A percentile compares a stretch with the other conserved stretches of the same genome.
These are phyloP conservation scores for Brachionus calyciflorus DNA, from an alignment of 1,140 invertebrate genomes.

Conservation along the genomic window DNA sequence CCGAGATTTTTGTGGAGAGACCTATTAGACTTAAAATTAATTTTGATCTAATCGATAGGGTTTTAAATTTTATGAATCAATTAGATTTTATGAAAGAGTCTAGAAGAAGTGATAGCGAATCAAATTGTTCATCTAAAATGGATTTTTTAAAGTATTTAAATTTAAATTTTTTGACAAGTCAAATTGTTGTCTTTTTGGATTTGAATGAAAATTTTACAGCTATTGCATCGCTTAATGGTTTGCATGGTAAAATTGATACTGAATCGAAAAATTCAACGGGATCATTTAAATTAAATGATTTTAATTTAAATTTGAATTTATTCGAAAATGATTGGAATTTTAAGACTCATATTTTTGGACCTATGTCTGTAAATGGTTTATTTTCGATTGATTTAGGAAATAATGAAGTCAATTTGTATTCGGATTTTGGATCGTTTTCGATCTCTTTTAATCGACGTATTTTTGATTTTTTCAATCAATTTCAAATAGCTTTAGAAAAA, in stretches of 20 bases:
- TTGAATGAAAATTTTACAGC: not conserved
- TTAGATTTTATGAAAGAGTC: not conserved
- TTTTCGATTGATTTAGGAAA: not conserved
- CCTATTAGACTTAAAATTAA: not conserved
- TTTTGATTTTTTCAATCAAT: not conserved
- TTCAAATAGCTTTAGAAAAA: not conserved
- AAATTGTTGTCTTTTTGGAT: not conserved
- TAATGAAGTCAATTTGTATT: not conserved
- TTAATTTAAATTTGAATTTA: conserved; percentile 4
- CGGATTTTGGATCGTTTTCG: conserved; percentile 5
- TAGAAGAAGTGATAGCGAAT: not conserved
- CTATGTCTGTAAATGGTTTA: not conserved
- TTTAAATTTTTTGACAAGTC: not conserved
- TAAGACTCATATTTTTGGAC: conserved; percentile 16
- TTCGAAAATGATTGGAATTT: not conserved
- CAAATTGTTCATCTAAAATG: too few relatives aligned
- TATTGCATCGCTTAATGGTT: not conserved
- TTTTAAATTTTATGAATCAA: not conserved
- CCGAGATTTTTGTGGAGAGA: conserved; percentile 1
- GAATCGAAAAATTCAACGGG: not conserved
- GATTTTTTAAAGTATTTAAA: conserved; percentile 1
- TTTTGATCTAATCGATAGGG: not conserved
- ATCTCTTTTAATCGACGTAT: not conserved
- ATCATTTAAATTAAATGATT: conserved; percentile 25
- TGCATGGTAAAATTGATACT: conserved; percentile 7